Evolutionary conservation across 2,888 invertebrate species (phyloP).

Genomic region (Timema podura): DNA sequence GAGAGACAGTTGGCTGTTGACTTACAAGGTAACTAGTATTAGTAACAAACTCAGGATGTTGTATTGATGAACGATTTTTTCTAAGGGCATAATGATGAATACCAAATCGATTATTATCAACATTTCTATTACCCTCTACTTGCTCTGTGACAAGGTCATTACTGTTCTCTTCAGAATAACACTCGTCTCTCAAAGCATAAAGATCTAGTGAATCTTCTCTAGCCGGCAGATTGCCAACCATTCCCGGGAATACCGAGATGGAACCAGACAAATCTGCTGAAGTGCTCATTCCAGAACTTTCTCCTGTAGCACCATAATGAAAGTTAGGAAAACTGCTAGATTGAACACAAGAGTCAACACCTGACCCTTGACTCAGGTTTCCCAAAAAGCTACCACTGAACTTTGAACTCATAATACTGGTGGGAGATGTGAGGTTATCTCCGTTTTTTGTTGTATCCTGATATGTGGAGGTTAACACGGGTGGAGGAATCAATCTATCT

Average conservation of each 20-base stretch:
- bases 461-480: conserved; percentile 5
- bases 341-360: conserved; percentile 60
- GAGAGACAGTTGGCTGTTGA: conserved; percentile 20
- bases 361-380: conserved; percentile 41
- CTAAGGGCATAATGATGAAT: conserved; percentile 11
- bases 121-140: conserved; percentile 16
- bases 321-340: conserved; percentile 63
- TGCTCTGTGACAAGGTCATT: conserved; percentile 38
- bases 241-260: conserved; percentile 36
- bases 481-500: conserved; percentile 9
- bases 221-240: conserved; percentile 44
- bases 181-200: conserved; percentile 58
- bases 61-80: neutral
- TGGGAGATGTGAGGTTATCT: no score
- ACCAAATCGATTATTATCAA: conserved; percentile 13
- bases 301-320: conserved; percentile 57
- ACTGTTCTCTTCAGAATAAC: conserved; percentile 53
- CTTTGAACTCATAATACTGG: conserved; percentile 17
- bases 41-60: conserved; percentile 25
- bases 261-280: conserved; percentile 35
- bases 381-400: conserved; percentile 26
- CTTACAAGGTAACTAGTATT: conserved; percentile 25
- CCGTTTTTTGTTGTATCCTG: conserved; percentile 10
- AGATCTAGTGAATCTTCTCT: conserved; percentile 58
- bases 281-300: conserved; percentile 41